A percentile compares a stretch with the other conserved stretches of the same genome.
These are phyloP conservation scores for Paratrypauchen microcephalus DNA, from an alignment of 2,797 vertebrate species.

Conservation along the genomic window DNA sequence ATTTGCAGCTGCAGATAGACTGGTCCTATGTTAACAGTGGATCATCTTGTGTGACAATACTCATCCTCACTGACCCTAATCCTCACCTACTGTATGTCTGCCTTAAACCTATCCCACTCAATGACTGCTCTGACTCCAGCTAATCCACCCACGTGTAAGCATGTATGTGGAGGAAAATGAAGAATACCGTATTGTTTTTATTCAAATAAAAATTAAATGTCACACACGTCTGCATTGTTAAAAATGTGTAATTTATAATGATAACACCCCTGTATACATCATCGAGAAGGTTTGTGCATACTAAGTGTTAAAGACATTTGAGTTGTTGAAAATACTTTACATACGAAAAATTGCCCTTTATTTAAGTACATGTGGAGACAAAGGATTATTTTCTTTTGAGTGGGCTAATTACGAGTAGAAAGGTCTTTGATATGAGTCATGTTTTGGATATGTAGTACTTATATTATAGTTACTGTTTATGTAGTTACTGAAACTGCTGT, in stretches of 20 bases:
- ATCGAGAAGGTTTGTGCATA: not conserved
- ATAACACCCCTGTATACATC: not conserved
- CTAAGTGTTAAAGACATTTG: too few species aligned
- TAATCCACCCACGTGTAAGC: not conserved
- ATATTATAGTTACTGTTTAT: not conserved
- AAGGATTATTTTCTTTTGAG: not conserved
- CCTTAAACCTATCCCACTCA: not conserved
- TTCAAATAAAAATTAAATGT: not conserved
- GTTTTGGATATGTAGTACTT: not conserved
- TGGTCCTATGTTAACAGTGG: not conserved
- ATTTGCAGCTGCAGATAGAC: not conserved
- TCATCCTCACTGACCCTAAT: slow-evolving; percentile 1
- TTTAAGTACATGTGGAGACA: not conserved
- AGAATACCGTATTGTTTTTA: not conserved
- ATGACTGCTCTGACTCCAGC: not conserved
- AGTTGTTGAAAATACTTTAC: too few species aligned
- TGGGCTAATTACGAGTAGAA: not conserved
- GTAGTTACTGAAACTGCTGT: not conserved
- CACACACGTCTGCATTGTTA: too few species aligned
- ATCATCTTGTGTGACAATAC: not conserved
- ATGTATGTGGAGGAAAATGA: not conserved
- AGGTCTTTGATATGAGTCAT: not conserved
- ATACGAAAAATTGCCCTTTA: too few species aligned
- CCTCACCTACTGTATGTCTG: not conserved
- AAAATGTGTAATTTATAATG: not conserved